phyloP scores from a whole-genome alignment of 2,888 invertebrate species.

The Hecatera dysodea region DNA sequence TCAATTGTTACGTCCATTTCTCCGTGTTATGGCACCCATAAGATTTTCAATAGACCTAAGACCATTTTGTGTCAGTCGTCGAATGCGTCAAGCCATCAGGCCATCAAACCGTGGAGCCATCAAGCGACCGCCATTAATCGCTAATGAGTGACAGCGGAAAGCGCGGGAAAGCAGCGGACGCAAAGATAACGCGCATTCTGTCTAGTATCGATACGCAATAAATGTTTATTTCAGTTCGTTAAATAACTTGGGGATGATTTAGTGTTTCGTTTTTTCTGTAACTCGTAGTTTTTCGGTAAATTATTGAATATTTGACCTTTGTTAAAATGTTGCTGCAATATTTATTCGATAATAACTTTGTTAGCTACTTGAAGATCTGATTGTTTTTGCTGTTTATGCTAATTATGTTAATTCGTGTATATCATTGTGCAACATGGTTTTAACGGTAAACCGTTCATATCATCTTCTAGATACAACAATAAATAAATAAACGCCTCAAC shows the following conservation, averaged over 20 bases:
- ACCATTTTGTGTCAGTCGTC: slow-evolving; percentile 47
- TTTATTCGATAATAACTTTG: neutral
- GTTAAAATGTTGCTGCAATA: neutral
- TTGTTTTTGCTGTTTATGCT: neutral
- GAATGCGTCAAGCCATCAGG: slow-evolving; percentile 39
- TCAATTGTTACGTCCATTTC: slow-evolving; percentile 35
- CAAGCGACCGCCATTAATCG: slow-evolving; percentile 58
- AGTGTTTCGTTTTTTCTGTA: slow-evolving; percentile 36
- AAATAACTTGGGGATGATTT: slow-evolving; percentile 59
- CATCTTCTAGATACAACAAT: neutral
- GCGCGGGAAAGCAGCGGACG: slow-evolving; percentile 72
- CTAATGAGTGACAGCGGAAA: slow-evolving; percentile 74
- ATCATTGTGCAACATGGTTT: neutral
- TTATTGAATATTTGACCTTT: slow-evolving; percentile 28
- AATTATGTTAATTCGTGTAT: slow-evolving; percentile 4
- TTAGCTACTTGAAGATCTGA: neutral
- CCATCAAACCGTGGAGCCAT: slow-evolving; percentile 54
- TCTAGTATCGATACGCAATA: slow-evolving; percentile 61
- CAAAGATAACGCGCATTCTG: slow-evolving; percentile 72
- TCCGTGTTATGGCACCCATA: slow-evolving; percentile 31
- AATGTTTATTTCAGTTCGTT: slow-evolving; percentile 62
- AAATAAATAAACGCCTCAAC: slow-evolving; percentile 14
- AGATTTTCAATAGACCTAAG: slow-evolving; percentile 43
- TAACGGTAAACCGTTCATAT: neutral
- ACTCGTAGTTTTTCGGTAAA: slow-evolving; percentile 15